A percentile compares a stretch with the other conserved stretches of the same genome.
phyloP scores from a whole-genome alignment of 1,140 invertebrate genomes.

The Scaptodrosophila lebanonensis region DNA sequence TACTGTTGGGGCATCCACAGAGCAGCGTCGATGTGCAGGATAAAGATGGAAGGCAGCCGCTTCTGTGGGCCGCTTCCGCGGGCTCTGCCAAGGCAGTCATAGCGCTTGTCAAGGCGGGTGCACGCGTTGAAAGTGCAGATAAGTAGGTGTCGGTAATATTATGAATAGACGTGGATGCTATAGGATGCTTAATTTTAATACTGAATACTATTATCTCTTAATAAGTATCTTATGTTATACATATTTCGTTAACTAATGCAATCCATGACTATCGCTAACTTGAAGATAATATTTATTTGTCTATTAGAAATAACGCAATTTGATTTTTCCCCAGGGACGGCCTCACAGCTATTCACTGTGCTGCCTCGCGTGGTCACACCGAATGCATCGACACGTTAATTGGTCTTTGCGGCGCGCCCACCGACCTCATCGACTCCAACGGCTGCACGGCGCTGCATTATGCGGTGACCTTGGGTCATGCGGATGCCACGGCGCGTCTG shows the following conservation, averaged over 20 bases:
- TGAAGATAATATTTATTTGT: slow-evolving; percentile 1
- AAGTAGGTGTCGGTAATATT: slow-evolving; percentile 80
- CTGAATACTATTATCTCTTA: too few relatives aligned
- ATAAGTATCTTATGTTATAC: too few relatives aligned
- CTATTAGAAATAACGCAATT: background rate
- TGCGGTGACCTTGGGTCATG: slow-evolving; percentile 95
- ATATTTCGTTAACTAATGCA: too few relatives aligned
- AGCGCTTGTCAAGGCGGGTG: slow-evolving; percentile 90
- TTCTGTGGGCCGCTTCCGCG: slow-evolving; percentile 97
- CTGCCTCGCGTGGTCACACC: slow-evolving; percentile 94
- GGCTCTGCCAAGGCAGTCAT: slow-evolving; percentile 94
- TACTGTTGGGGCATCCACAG: slow-evolving; percentile 86
- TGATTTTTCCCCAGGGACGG: slow-evolving; percentile 81
- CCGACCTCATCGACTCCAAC: slow-evolving; percentile 91
- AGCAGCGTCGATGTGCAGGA: slow-evolving; percentile 91
- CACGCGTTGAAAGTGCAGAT: slow-evolving; percentile 87
- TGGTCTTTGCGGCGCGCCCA: slow-evolving; percentile 90
- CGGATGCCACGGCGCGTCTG: slow-evolving; percentile 93
- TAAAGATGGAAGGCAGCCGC: slow-evolving; percentile 93
- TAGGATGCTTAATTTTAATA: too few relatives aligned
- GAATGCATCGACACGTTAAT: slow-evolving; percentile 94
- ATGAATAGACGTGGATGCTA: too few relatives aligned
- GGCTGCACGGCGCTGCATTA: slow-evolving; percentile 98
- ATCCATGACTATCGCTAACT: background rate
- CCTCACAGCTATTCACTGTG: slow-evolving; percentile 94